Evolutionary conservation across 2,888 invertebrate species (phyloP), one percentile per base, ranked within the genome.

Genomic region (Drosophila cognata): DNA sequence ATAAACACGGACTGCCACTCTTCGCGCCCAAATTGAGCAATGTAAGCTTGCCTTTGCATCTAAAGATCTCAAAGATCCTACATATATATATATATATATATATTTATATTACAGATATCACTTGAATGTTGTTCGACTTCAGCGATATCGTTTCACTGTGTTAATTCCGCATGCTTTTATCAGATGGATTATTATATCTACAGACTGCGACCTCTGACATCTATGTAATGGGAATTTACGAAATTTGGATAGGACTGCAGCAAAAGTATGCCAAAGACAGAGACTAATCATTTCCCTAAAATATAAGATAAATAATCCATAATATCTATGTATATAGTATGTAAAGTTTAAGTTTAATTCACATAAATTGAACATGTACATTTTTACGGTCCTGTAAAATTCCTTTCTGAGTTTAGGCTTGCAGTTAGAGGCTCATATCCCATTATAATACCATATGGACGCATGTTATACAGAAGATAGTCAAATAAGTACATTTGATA

Each of bases 101-200:
- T 35, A 13, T 56, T 4, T 8, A 35, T 35, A 0, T 43, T 93
- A 8, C 93, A 97, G 96, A 98, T 97, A n/a, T 52, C 71, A 0
- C 94, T 97, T 71, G 96, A 96, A 84, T 98, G 98, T 91, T 98
- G 98, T 92, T 98, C 98, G 0, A 98, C 98, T 92, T 97, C 97
- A 92, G 98, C 99, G 0, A 95, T 99, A 16, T 97, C 98, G 0
- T 99, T 99, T 94, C 99, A 99, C 94, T 98, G 99, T 93, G 96
- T 98, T 0, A 94, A 95, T n/a, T 97, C 98, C 0, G 96, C 97
- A 89, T 95, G 97, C 93, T 98, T 99, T 97, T 99, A 99, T 92
- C 97, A 98, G 13, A 92, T 99, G 68, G 99, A 99, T 90, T 99
- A 98, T 93, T 94, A 99, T 56, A 96, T 99, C 86, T 99, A 99